Evolutionary conservation across 2,113 vertebrate genomes (phyloP).

Genomic region (Loxodonta africana): DNA sequence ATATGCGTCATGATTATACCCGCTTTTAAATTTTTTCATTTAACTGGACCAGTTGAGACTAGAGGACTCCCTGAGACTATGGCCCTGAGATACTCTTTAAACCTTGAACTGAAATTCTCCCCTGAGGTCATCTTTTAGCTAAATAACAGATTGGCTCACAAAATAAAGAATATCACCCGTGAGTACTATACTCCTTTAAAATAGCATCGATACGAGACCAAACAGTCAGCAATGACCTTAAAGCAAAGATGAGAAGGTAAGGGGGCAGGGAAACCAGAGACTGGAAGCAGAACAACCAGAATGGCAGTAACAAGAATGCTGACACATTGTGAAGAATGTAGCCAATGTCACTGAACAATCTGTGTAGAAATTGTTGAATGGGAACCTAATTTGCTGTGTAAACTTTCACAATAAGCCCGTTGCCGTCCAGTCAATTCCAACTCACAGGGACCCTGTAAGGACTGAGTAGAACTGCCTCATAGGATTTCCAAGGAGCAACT

Average conservation of each 20-base stretch:
- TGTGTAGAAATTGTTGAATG: background rate
- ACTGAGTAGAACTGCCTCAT: too few species aligned
- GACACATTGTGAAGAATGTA: too few species aligned
- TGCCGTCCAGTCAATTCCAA: too few species aligned
- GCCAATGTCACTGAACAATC: background rate
- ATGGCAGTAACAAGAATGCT: background rate
- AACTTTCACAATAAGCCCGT: background rate
- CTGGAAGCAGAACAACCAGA: background rate
- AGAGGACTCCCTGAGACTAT: background rate
- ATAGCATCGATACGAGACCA: background rate
- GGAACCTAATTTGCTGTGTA: background rate
- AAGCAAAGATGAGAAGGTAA: background rate
- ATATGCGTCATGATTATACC: background rate
- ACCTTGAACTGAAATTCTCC: background rate
- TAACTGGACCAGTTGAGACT: background rate
- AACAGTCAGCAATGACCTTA: too few species aligned
- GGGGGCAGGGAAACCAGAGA: too few species aligned
- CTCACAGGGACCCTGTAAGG: too few species aligned
- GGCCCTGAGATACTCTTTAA: background rate
- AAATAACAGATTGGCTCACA: background rate
- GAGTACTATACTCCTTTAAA: background rate
- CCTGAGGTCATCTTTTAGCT: background rate
- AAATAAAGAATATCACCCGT: background rate
- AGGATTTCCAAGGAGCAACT: too few species aligned
- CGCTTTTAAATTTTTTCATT: background rate